Base-by-base conservation (phyloP, 2,797 vertebrate species). In the Catostomus latipinnis region DNA sequence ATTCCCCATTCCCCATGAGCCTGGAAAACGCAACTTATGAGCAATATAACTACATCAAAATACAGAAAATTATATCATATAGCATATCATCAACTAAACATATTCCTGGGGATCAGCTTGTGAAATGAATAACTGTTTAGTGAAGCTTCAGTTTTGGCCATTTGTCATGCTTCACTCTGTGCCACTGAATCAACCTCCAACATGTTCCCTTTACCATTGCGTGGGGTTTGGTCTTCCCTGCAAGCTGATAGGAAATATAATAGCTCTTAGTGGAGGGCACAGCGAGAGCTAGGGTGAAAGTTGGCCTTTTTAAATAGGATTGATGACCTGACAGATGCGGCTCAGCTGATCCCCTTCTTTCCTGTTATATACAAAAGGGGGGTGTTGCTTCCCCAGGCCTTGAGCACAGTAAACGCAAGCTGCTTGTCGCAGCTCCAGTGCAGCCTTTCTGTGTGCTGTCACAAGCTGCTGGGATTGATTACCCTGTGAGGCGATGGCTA, bases 241-340 rank as follows among this genome's bases (percentile, higher is more conserved):
- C 4, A 12, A 71, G 49, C 4, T 71, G 76, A 78, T 71, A 34
- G 50, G 34, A 78, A 60, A 65, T 65, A 14, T 46, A 52, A 58
- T 71, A 68, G 61, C 88, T 85, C 81, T 87, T 89, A 87, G 81
- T 84, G 83, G 84, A 90, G 85, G 86, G 83, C 83, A 81, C 86
- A 88, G 88, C 84, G 87, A 84, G 89, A 82, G 79, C 85, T 82
- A 84, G 16, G 18, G 67, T 72, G 81, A 86, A 83, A 88, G 78
- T 85, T 89, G 91, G 89, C 88, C 92, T 90, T 90, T 92, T 94
- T 90, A 92, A 91, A 91, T 84, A 91, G 89, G 90, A 94, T 92
- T 92, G 90, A 94, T 94, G 91, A 90, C 87, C 87, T 88, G 88
- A 89, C 88, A 87, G 84, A 87, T 81, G 86, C 71, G 12, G 82